These are phyloP conservation scores for Crotalus helleri DNA, from an alignment of 2,113 vertebrate species.

Conservation along the genomic window DNA sequence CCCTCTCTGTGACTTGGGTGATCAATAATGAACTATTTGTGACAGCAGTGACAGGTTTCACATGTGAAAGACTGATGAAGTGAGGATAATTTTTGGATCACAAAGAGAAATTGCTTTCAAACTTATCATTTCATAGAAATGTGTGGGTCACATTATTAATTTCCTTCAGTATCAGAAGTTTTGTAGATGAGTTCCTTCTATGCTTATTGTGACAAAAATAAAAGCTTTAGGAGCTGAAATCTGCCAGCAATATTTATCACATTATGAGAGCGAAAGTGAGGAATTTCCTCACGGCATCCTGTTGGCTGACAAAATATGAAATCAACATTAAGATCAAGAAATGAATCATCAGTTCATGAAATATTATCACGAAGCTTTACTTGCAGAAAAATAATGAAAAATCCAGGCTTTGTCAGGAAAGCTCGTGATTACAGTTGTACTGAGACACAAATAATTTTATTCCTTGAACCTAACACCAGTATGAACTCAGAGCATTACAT, in stretches of 20 bases:
- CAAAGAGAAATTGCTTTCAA: neutral
- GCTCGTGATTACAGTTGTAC: neutral
- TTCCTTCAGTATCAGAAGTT: neutral
- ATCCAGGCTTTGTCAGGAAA: neutral
- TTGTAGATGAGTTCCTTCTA: neutral
- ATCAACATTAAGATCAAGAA: neutral
- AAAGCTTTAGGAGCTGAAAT: neutral
- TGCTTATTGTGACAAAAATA: neutral
- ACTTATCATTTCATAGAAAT: neutral
- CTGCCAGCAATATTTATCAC: neutral
- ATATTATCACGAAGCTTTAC: neutral
- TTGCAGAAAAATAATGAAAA: neutral
- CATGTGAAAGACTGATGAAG: neutral
- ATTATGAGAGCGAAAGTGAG: neutral
- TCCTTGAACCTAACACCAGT: neutral
- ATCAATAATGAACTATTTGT: neutral
- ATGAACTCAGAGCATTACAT: neutral
- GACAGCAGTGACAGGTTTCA: neutral
- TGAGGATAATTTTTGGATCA: neutral
- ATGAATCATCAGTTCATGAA: neutral
- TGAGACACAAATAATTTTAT: neutral
- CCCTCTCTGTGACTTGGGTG: neutral
- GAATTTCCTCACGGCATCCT: neutral
- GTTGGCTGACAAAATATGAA: neutral
- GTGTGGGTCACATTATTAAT: neutral